Base-by-base conservation (phyloP, 2,888 invertebrate species). In the Athalia circularis region DNA sequence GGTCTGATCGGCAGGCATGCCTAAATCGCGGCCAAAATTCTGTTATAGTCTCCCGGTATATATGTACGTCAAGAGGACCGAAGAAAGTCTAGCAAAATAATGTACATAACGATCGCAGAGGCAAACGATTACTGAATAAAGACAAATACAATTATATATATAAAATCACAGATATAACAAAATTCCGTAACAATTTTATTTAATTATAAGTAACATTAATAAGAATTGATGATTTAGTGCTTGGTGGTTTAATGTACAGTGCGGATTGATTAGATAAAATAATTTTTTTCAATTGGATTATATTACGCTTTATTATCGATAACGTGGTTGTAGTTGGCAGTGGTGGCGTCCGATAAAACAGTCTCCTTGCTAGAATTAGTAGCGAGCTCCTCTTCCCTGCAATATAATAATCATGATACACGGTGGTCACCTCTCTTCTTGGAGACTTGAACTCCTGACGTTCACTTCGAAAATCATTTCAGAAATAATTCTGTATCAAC, bases 361-460 rank as follows among this genome's bases (percentile, higher is more conserved):
- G 89, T 89, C 88, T 89, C 89, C 87, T 86, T 89, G 89, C 89
- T 89, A 89, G 88, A 89, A 84, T 89, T 87, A 88, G 88, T 88
- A 84, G 88, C 85, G 87, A 89, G 88, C 86, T 89, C 89, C 86
- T 89, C 89, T 86, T 89, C 89, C 89, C 89, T 89, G 89, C 82
- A 89, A 89, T 87, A 88, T 81, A 89, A 89, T 81, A 89, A 89
- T 82, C 86, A 88, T 87, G 86, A 29, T 29, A 29, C 29, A 29
- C 29, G 87, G 85, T 85, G 86, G 86, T 87, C 82, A 86, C 85
- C 85, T 82, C 83, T 84, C 84, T 84, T 83, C 59, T 29, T 29
- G 29, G 29, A 29, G 59, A 68, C 77, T 77, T 68, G 29, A 52
- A 52, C 29, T 68, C 11, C 29, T 77, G 11, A 77, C 29, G 13